Percentiles rank a stretch among this genome's conserved stretches.
Conservation (phyloP, 2,113 vertebrate genomes). For the Lepus europaeus region DNA sequence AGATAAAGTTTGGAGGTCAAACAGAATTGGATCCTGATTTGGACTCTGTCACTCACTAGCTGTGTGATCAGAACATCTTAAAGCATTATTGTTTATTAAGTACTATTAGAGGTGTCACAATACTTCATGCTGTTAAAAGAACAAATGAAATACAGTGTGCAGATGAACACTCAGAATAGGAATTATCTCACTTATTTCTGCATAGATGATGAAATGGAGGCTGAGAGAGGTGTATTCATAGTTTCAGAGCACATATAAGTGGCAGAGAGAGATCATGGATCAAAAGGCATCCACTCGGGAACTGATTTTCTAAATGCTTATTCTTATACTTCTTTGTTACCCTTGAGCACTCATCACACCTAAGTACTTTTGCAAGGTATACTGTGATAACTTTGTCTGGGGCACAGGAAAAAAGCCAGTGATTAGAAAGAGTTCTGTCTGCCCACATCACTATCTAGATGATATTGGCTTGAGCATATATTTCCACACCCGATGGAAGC, state of each 20-base stretch:
- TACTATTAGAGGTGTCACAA: neutral
- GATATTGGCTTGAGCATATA: neutral
- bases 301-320: neutral
- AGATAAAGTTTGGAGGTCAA: conserved; percentile 1
- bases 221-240: neutral
- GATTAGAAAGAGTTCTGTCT: neutral
- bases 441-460: neutral
- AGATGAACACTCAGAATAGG: neutral
- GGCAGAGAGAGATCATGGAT: neutral
- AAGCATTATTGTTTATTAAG: neutral
- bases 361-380: neutral
- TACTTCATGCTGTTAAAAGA: neutral
- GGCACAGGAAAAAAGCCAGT: neutral
- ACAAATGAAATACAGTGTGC: neutral
- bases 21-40: neutral
- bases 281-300: neutral
- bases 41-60: neutral
- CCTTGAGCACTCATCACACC: neutral
- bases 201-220: neutral
- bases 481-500: neutral
- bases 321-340: neutral
- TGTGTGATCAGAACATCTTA: neutral
- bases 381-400: neutral
- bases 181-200: neutral
- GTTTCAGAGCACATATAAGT: neutral